phyloP scores from a whole-genome alignment of 2,888 invertebrate species.

The Drosophila villosipedis region DNA sequence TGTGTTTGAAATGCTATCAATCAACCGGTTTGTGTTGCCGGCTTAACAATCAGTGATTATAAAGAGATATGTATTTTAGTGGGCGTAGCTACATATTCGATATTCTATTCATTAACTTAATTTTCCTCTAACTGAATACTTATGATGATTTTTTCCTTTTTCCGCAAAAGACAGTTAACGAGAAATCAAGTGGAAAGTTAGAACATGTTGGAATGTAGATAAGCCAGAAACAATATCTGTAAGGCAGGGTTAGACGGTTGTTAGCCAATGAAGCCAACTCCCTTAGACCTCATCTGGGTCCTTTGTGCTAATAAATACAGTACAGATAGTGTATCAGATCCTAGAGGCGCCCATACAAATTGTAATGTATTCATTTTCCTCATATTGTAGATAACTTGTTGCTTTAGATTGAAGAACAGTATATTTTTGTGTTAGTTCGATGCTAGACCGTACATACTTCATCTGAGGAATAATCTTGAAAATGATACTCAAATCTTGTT shows the following conservation, averaged over 20 bases:
- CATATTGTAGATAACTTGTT: background rate
- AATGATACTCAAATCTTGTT: background rate
- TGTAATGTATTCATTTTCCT: background rate
- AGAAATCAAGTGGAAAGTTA: background rate
- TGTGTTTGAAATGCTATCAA: conserved; percentile 41
- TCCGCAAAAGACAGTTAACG: background rate
- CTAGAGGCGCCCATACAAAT: background rate
- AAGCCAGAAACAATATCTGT: background rate
- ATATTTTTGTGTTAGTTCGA: background rate
- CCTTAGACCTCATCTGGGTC: background rate
- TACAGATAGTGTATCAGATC: background rate
- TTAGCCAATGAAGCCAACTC: background rate
- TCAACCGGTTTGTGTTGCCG: conserved; percentile 52
- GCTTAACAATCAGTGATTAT: background rate
- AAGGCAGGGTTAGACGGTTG: background rate
- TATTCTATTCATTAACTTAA: background rate
- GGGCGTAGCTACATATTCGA: background rate
- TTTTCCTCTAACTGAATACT: background rate
- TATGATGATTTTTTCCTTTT: background rate
- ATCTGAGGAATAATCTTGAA: background rate
- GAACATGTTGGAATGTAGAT: background rate
- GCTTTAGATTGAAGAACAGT: background rate
- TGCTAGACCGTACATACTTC: background rate
- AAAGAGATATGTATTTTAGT: conserved; percentile 10
- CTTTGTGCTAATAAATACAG: background rate